phyloP scores from a whole-genome alignment of 1,140 invertebrate genomes.

The Gryon sp. region DNA sequence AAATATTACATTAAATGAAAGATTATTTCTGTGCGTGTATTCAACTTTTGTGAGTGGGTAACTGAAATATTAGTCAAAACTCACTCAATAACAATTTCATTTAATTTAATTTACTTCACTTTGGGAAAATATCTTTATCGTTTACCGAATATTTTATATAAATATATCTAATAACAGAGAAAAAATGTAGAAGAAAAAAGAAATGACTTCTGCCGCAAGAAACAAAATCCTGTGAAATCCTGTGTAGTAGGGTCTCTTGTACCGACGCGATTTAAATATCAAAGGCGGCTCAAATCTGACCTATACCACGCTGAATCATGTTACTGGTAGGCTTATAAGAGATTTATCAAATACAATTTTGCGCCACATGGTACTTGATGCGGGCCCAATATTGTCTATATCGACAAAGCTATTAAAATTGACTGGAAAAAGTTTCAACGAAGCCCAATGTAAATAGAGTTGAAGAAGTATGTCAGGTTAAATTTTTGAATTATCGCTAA shows the following conservation, averaged over 20 bases:
- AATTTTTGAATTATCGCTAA: slow-evolving; percentile 11
- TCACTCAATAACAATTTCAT: too few species aligned
- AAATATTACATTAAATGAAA: too few species aligned
- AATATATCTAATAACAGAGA: slow-evolving; percentile 58
- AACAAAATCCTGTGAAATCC: slow-evolving; percentile 56
- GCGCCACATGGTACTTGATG: slow-evolving; percentile 64
- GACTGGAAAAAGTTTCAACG: slow-evolving; percentile 13
- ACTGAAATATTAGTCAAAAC: too few species aligned
- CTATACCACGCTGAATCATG: slow-evolving; percentile 80
- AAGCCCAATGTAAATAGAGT: slow-evolving; percentile 20
- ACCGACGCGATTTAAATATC: slow-evolving; percentile 78
- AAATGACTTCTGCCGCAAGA: slow-evolving; percentile 53
- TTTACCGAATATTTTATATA: slow-evolving; percentile 55
- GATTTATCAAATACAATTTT: slow-evolving; percentile 76
- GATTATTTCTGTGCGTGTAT: too few species aligned
- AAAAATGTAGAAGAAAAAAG: slow-evolving; percentile 51
- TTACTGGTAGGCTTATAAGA: slow-evolving; percentile 77
- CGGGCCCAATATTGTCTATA: slow-evolving; percentile 63
- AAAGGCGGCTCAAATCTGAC: slow-evolving; percentile 80
- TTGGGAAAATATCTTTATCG: slow-evolving; percentile 58
- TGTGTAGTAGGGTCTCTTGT: slow-evolving; percentile 57
- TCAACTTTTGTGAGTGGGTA: too few species aligned
- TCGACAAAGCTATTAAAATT: slow-evolving; percentile 74
- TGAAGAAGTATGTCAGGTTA: slow-evolving; percentile 2
- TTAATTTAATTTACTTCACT: too few species aligned